These are phyloP conservation scores for Chesias legatella DNA, from an alignment of 2,888 invertebrate species.

Conservation along the genomic window DNA sequence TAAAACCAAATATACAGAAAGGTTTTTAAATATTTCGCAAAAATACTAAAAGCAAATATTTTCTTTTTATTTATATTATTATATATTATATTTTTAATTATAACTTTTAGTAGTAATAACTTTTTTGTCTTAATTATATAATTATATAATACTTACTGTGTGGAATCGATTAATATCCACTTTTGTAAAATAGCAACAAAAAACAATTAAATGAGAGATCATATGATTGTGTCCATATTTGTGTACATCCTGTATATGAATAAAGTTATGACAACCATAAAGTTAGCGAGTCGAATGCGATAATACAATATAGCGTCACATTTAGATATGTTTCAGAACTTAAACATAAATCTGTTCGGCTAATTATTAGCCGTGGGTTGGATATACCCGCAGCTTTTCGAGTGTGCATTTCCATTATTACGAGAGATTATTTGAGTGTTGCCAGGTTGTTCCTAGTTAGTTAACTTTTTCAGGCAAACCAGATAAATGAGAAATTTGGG, in stretches of 20 bases:
- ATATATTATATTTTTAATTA: no score
- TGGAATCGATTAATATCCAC: no score
- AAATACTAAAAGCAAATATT: not conserved
- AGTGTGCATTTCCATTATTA: conserved; percentile 33
- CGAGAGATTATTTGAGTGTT: conserved; percentile 2
- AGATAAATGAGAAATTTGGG: no score
- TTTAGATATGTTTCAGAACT: conserved; percentile 44
- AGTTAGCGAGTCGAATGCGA: conserved; percentile 46
- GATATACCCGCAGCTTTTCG: conserved; percentile 35
- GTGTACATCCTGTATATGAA: not conserved
- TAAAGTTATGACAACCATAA: conserved; percentile 16
- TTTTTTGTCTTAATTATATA: no score
- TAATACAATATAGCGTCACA: conserved; percentile 40
- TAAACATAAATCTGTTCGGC: conserved; percentile 59
- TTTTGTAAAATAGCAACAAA: not conserved
- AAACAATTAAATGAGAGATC: no score
- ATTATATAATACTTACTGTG: no score
- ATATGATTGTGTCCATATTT: no score
- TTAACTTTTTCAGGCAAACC: no score
- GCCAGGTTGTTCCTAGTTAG: no score
- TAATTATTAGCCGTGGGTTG: conserved; percentile 62
- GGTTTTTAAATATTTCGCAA: no score
- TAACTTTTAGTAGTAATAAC: no score
- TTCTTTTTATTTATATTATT: not conserved
- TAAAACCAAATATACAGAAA: no score